These are phyloP conservation scores for Notamacropus eugenii DNA, from an alignment of 2,797 vertebrate genomes.

Conservation along the genomic window DNA sequence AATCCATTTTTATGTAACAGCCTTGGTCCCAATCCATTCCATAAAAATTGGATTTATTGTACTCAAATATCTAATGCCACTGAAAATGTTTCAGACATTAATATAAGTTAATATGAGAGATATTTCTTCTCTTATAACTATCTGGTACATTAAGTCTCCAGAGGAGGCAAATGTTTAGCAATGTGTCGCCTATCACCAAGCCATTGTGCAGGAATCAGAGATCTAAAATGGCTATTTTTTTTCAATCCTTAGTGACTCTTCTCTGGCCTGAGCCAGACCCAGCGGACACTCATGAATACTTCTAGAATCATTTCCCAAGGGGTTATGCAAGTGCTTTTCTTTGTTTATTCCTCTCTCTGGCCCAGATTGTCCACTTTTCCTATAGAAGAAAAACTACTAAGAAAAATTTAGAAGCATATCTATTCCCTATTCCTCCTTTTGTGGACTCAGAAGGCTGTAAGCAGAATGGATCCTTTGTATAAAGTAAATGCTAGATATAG, in stretches of 20 bases:
- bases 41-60: constrained; percentile 61
- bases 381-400: background rate
- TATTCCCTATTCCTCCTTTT: constrained; percentile 9
- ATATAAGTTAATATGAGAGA: constrained; percentile 12
- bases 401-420: constrained; percentile 11
- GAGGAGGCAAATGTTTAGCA: constrained; percentile 70
- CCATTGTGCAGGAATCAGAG: constrained; percentile 46
- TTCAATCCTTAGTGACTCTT: constrained; percentile 54
- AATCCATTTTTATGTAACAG: constrained; percentile 67
- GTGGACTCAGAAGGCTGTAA: background rate
- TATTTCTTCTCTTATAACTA: constrained; percentile 43
- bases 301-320: constrained; percentile 45
- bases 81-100: constrained; percentile 53
- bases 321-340: constrained; percentile 41
- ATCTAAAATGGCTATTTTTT: constrained; percentile 53
- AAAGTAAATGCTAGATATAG: constrained; percentile 41
- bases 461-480: constrained; percentile 27
- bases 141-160: constrained; percentile 68
- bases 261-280: constrained; percentile 48
- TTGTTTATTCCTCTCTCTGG: constrained; percentile 15
- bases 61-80: constrained; percentile 11
- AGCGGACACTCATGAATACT: constrained; percentile 46
- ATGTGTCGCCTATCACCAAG: constrained; percentile 62
- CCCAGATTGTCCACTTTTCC: background rate
- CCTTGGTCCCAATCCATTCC: constrained; percentile 34